Conservation (phyloP, 2,888 invertebrate species). For the Ormyrus thymus region DNA sequence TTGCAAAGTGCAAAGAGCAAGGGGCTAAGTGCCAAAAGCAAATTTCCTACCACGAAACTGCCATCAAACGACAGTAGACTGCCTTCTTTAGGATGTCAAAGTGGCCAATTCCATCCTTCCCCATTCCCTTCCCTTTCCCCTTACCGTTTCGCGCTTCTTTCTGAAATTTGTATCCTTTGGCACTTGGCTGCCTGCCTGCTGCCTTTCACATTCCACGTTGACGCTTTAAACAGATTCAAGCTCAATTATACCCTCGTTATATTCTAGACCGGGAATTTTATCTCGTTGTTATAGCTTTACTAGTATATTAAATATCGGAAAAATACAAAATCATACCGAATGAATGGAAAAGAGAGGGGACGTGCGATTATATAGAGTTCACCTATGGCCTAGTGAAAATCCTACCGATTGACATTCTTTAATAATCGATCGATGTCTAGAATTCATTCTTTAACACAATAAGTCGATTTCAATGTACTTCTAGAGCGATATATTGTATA, state of each 20-base stretch:
- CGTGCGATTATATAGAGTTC: slow-evolving; percentile 30
- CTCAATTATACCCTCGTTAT: slow-evolving; percentile 1
- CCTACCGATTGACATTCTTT: neutral
- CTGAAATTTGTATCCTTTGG: slow-evolving; percentile 48
- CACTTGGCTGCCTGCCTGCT: slow-evolving; percentile 52
- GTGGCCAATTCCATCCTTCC: slow-evolving; percentile 42
- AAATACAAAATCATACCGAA: too few relatives aligned
- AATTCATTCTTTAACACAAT: neutral
- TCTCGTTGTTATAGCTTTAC: slow-evolving; percentile 45
- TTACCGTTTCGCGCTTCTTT: neutral
- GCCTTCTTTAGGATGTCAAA: slow-evolving; percentile 42
- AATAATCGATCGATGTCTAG: slow-evolving; percentile 33
- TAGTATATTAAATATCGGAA: neutral
- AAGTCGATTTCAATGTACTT: slow-evolving; percentile 42
- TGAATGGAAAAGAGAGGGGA: slow-evolving; percentile 31
- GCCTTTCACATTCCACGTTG: slow-evolving; percentile 44
- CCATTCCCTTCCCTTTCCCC: neutral
- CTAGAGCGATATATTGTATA: slow-evolving; percentile 29
- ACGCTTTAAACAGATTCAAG: slow-evolving; percentile 25
- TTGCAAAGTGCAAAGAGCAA: neutral
- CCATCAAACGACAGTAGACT: slow-evolving; percentile 47
- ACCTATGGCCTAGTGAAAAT: slow-evolving; percentile 36
- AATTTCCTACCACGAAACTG: slow-evolving; percentile 45
- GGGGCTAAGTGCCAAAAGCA: slow-evolving; percentile 55
- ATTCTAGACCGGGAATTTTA: slow-evolving; percentile 12